These are phyloP conservation scores for Thomomys bottae DNA, from an alignment of 2,113 vertebrate genomes.

Conservation along the genomic window DNA sequence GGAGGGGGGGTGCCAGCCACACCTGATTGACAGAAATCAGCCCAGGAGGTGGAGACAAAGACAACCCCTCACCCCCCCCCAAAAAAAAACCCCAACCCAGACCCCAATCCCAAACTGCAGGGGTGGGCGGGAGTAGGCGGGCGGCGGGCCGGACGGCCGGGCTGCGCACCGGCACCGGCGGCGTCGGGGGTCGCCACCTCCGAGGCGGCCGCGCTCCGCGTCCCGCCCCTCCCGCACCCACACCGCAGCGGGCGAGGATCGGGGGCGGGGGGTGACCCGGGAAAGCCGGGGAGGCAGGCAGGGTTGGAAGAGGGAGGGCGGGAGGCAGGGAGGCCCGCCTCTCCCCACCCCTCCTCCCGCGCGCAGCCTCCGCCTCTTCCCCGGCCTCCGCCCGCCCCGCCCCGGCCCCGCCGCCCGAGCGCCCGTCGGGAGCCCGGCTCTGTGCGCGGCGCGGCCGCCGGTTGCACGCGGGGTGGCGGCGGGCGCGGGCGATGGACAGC, in stretches of 20 bases:
- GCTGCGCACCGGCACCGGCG: too few species aligned
- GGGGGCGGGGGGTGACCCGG: background rate
- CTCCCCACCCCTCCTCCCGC: background rate
- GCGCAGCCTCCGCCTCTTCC: constrained; percentile 45
- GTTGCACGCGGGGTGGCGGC: constrained; percentile 77
- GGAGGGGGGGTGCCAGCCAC: background rate
- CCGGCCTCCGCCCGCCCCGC: constrained; percentile 45
- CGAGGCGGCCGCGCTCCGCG: background rate
- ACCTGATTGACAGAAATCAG: constrained; percentile 26
- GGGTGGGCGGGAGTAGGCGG: too few species aligned
- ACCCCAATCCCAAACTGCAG: too few species aligned
- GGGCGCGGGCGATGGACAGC: constrained; percentile 85
- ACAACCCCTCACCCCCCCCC: background rate
- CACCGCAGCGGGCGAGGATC: background rate
- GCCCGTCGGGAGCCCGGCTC: background rate
- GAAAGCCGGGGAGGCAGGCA: background rate
- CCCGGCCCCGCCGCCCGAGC: background rate
- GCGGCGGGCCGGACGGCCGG: background rate
- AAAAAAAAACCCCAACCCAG: too few species aligned
- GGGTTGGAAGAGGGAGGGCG: background rate
- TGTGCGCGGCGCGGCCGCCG: constrained; percentile 67
- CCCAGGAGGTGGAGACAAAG: background rate
- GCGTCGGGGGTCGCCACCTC: background rate
- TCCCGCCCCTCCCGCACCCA: background rate
- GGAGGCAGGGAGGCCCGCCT: constrained; percentile 22